phyloP scores from a whole-genome alignment of 2,888 invertebrate species.

The Xanthostigma xanthostigma region DNA sequence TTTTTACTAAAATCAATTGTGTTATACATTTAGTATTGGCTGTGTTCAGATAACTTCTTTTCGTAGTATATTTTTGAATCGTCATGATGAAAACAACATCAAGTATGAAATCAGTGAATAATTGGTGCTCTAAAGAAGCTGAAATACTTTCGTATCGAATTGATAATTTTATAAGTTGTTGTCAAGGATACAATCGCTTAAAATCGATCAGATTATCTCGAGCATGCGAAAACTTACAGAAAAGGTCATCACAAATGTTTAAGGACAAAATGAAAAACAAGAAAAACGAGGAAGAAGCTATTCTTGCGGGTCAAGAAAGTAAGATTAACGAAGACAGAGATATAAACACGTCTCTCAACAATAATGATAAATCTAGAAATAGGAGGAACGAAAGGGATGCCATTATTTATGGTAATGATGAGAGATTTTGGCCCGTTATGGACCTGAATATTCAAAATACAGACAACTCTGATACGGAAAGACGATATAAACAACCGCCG shows the following conservation, averaged over 20 bases:
- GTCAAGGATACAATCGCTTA: slow-evolving; percentile 11
- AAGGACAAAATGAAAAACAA: not conserved
- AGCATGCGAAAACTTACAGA: slow-evolving; percentile 7
- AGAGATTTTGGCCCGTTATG: not conserved
- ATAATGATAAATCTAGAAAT: not conserved
- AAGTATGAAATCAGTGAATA: too few species aligned
- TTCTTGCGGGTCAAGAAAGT: not conserved
- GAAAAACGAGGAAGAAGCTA: not conserved
- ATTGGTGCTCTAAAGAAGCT: too few species aligned
- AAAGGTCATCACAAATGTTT: slow-evolving; percentile 1
- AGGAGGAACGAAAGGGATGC: not conserved
- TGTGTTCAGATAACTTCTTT: too few species aligned
- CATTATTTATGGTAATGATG: not conserved
- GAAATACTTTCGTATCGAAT: too few species aligned
- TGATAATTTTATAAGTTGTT: too few species aligned
- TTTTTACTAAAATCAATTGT: too few species aligned
- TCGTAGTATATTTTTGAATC: too few species aligned
- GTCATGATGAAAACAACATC: too few species aligned
- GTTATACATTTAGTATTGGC: too few species aligned
- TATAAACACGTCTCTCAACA: not conserved
- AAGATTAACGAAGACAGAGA: not conserved
- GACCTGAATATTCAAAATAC: too few species aligned
- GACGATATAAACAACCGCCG: too few species aligned
- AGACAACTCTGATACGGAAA: too few species aligned
- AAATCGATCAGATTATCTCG: slow-evolving; percentile 9